Percentiles rank a stretch among this genome's conserved stretches.
Conservation (phyloP, 2,797 vertebrate genomes). For the Ispidina lecontei region DNA sequence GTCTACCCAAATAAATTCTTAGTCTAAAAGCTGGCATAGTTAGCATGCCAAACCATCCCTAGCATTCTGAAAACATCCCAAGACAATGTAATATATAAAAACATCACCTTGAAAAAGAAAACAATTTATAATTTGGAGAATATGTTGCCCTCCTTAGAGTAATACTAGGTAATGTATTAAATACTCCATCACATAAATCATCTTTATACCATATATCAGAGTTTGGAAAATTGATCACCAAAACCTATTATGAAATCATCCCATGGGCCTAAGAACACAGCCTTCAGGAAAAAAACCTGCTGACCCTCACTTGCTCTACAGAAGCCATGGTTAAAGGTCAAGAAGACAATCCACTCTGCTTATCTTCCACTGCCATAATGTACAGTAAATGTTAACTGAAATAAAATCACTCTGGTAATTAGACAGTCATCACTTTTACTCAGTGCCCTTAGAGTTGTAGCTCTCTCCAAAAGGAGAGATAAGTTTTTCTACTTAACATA, state of each 20-base stretch:
- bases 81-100: neutral
- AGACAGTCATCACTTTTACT: neutral
- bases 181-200: neutral
- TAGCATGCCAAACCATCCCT: neutral
- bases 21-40: neutral
- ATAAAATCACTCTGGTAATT: neutral
- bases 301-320: neutral
- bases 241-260: neutral
- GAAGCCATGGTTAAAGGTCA: neutral
- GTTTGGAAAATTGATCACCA: neutral
- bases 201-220: neutral
- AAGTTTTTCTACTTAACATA: neutral
- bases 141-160: neutral
- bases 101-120: neutral
- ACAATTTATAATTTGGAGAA: neutral
- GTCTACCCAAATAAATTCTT: neutral
- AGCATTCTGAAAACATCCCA: neutral
- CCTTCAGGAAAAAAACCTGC: neutral
- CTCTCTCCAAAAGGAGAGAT: neutral
- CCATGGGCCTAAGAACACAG: neutral
- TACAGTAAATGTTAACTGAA: neutral
- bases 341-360: neutral
- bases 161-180: neutral
- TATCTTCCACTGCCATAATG: neutral
- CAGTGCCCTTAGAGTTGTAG: neutral